Evolutionary conservation across 1,140 invertebrate genomes (phyloP).

Genomic region (Alviniconcha marisindica): DNA sequence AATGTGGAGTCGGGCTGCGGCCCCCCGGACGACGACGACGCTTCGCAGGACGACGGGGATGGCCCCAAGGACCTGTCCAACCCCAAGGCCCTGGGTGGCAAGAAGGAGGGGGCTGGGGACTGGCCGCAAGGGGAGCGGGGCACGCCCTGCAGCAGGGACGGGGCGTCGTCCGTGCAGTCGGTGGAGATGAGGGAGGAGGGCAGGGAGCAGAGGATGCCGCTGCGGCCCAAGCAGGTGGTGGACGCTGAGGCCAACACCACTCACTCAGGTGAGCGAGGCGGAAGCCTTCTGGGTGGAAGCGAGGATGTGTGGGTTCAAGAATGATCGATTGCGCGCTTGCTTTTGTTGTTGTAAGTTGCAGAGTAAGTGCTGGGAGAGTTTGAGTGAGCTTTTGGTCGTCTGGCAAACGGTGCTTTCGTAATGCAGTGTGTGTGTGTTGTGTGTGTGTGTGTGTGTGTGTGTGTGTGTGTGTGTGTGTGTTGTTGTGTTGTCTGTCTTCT

Average conservation of each 20-base stretch:
- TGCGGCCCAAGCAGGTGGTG: conserved; percentile 63
- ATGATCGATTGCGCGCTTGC: conserved; percentile 8
- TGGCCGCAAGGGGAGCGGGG: not conserved
- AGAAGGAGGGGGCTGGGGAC: conserved; percentile 11
- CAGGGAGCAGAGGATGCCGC: conserved; percentile 53
- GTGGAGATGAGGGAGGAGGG: conserved; percentile 44
- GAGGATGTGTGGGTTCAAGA: too few relatives aligned
- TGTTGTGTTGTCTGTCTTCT: not conserved
- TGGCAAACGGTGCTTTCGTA: too few relatives aligned
- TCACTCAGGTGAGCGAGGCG: conserved; percentile 59
- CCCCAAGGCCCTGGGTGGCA: not conserved
- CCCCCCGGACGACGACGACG: conserved; percentile 58
- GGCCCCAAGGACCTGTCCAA: conserved; percentile 47
- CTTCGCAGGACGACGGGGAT: conserved; percentile 46
- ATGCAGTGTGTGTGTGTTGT: too few relatives aligned
- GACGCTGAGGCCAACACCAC: conserved; percentile 72
- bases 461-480: conserved; percentile 14
- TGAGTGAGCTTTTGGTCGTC: too few relatives aligned
- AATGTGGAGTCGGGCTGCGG: conserved; percentile 58
- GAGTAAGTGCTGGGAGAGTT: too few relatives aligned
- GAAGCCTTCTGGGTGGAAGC: too few relatives aligned
- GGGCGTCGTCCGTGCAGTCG: conserved; percentile 27
- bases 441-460: conserved; percentile 7
- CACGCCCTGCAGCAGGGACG: conserved; percentile 2
- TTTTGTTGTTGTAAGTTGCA: conserved; percentile 4